These are phyloP conservation scores for Brienomyrus brachyistius DNA, from an alignment of 2,113 vertebrate species.

Conservation along the genomic window DNA sequence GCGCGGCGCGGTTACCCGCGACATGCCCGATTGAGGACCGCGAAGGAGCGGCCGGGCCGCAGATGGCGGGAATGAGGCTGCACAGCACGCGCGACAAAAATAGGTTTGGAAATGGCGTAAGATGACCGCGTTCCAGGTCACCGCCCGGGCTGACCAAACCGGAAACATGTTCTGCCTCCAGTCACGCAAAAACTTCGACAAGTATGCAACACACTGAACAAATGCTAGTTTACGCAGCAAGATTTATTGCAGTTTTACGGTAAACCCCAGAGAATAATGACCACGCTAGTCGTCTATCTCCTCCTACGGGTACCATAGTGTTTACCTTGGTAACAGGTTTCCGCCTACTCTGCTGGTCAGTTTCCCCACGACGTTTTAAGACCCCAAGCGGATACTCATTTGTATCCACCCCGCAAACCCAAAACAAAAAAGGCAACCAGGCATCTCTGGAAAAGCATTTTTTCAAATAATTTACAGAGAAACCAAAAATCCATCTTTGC, in stretches of 20 bases:
- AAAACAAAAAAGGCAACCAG: neutral
- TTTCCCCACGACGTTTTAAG: neutral
- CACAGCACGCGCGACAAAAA: neutral
- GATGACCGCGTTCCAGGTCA: neutral
- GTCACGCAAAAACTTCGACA: neutral
- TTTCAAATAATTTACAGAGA: neutral
- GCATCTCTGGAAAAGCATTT: neutral
- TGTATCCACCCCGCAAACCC: neutral
- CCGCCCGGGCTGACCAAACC: neutral
- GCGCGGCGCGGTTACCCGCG: neutral
- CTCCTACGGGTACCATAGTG: neutral
- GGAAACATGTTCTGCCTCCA: neutral
- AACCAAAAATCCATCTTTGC: neutral
- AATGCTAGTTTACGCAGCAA: neutral
- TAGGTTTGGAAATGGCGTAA: neutral
- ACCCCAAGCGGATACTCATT: neutral
- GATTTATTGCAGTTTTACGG: neutral
- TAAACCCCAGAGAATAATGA: neutral
- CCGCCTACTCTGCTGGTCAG: neutral
- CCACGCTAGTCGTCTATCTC: neutral
- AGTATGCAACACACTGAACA: neutral
- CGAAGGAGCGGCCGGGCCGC: neutral
- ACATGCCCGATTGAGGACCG: neutral
- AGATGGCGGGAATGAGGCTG: conserved; percentile 3
- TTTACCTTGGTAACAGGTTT: neutral